Base-by-base conservation (phyloP, 2,888 invertebrate species). In the Megamerina dolium region DNA sequence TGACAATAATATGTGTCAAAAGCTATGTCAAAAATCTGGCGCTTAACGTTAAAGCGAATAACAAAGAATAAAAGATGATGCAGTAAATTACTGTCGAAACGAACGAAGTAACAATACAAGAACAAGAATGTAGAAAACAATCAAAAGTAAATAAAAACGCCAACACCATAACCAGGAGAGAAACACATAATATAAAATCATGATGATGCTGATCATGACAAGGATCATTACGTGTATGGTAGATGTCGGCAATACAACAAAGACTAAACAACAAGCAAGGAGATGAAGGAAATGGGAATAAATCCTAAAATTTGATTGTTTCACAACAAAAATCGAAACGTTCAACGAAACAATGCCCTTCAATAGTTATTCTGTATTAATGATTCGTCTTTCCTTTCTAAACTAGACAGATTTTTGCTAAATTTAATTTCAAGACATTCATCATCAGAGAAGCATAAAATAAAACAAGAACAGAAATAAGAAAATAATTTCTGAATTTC, bases 371-470 rank as follows among this genome's bases (percentile, higher is more conserved):
- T 18, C 10, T 2, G 10, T 5, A 8, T 21, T 26, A 16, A 4
- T 12, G 9, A 12, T n/a, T 12, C 19, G 19, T 34, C 13, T 9
- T 10, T n/a, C n/a, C n/a, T n/a, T n/a, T n/a, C n/a, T n/a, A n/a
- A n/a, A n/a, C n/a, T 16, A 26, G 5, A 12, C 37, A 14, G 17
- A 26, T 37, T 19, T 12, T 39, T 39, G 29, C 35, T 27, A 41
- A 46, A 48, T 48, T 50, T 44, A 30, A 43, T 50, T 48, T 44
- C 18, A 46, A 47, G 17, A 44, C 40, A 49, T 51, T 51, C 44
- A 48, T 46, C 48, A 48, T 40, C 27, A 16, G 6, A n/a, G 4
- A 31, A 14, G 31, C 16, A 16, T 31, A 16, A 16, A 13, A 16
- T 10, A 31, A 10, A 16, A 14, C 9, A 31, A 31, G 31, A 31